phyloP scores from a whole-genome alignment of 2,888 invertebrate genomes.

The Mythimna ferrago region DNA sequence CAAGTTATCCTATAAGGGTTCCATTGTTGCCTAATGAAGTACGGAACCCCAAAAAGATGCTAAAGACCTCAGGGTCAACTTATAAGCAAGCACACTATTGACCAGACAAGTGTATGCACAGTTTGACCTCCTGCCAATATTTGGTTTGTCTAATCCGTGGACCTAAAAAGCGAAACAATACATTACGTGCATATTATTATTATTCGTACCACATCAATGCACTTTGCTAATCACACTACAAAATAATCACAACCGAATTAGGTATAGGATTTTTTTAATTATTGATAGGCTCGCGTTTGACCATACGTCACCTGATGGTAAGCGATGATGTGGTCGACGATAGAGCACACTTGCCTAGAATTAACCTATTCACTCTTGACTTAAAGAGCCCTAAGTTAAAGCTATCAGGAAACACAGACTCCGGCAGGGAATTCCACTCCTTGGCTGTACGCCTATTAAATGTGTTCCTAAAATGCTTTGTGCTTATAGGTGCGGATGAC shows the following conservation, averaged over 20 bases:
- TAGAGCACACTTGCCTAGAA: no score
- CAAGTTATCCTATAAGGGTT: no score
- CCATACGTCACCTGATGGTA: no score
- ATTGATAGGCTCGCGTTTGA: no score
- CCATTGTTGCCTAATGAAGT: no score
- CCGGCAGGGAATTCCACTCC: no score
- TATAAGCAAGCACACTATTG: slow-evolving; percentile 7
- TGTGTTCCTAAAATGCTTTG: no score
- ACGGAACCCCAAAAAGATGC: background rate
- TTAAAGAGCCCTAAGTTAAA: no score
- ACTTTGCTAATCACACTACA: slow-evolving; percentile 44
- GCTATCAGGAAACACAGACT: no score
- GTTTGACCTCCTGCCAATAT: slow-evolving; percentile 43
- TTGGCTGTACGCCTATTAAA: no score
- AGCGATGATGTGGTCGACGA: no score
- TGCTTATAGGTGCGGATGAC: slow-evolving; percentile 28
- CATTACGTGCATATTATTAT: slow-evolving; percentile 15
- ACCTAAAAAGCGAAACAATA: slow-evolving; percentile 50
- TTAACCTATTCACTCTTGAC: no score
- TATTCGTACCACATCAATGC: slow-evolving; percentile 47
- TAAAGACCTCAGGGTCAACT: background rate
- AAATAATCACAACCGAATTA: slow-evolving; percentile 39
- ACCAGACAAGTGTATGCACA: slow-evolving; percentile 27
- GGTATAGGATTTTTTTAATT: background rate
- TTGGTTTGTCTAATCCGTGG: slow-evolving; percentile 24